Evolutionary conservation across 2,888 invertebrate species (phyloP).

Genomic region (Sialis fuliginosa): DNA sequence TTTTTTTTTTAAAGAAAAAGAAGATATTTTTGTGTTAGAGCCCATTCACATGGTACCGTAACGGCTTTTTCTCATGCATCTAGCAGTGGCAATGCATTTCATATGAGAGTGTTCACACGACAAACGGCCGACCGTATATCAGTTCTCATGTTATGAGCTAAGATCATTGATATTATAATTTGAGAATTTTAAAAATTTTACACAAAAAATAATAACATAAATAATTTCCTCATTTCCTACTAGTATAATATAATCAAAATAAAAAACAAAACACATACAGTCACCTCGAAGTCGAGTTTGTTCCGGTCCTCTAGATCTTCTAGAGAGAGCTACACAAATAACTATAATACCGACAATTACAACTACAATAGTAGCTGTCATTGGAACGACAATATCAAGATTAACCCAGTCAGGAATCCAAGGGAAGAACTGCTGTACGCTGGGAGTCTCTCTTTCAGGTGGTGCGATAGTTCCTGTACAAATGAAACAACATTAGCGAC

Average conservation of each 20-base stretch:
- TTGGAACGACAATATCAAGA: constrained; percentile 77
- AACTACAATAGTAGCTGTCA: constrained; percentile 77
- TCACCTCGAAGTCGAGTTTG: constrained; percentile 65
- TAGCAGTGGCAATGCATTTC: no score
- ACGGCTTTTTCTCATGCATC: no score
- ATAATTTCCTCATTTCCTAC: neutral
- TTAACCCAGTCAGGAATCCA: constrained; percentile 81
- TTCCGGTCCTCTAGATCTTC: constrained; percentile 47
- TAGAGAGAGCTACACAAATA: constrained; percentile 72
- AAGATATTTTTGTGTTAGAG: neutral
- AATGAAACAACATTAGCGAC: constrained; percentile 18
- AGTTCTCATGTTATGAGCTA: neutral
- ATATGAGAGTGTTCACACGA: no score
- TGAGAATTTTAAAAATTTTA: neutral
- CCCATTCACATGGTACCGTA: no score
- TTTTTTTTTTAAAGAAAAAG: neutral
- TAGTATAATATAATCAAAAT: neutral
- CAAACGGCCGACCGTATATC: no score
- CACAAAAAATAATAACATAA: neutral
- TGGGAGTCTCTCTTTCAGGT: constrained; percentile 35
- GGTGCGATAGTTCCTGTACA: constrained; percentile 65
- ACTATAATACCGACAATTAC: constrained; percentile 81
- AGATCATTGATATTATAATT: no score
- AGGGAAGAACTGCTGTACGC: constrained; percentile 36
- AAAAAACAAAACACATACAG: constrained; percentile 42